Base-by-base conservation (phyloP, 2,113 vertebrate genomes). In the Oryctolagus cuniculus region DNA sequence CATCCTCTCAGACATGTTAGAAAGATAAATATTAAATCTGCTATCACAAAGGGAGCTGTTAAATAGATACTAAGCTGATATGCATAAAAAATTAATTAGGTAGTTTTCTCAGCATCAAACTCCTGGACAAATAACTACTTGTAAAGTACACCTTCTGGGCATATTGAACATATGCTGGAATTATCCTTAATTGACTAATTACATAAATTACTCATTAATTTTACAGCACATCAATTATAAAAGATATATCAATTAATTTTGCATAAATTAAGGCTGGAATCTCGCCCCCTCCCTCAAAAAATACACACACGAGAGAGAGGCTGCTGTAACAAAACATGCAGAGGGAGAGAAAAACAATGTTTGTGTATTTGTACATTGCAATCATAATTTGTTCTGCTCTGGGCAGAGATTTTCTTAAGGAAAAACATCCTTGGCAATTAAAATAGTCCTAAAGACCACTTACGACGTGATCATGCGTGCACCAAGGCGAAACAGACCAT, bases 181-280 rank as follows among this genome's bases (percentile, higher is more conserved):
- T 99, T 99, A 99, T 99, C 99, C 99, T 99, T 99, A 99, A 99
- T 99, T 99, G 99, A 99, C 99, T 99, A 99, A 99, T 99, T 99
- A 99, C 99, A 99, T 99, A 99, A 99, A 99, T 99, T 99, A 99
- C 99, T 99, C 99, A 99, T 99, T 99, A 99, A 99, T 99, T 99
- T 99, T 99, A 99, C 99, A 99, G 99, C 99, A 99, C 99, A 99
- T 99, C 99, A 99, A 99, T 99, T 99, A 99, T 99, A 99, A 99
- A 99, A 99, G 99, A 99, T 99, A 99, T 99, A 99, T 99, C 99
- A 99, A 99, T 99, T 99, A 99, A 99, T 99, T 99, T 99, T 99
- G 99, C 99, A 99, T 99, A 99, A 99, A 99, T 99, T 99, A 99
- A 99, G 99, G 97, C 97, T 96, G 97, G 94, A 98, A 97, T 95